A percentile compares a stretch with the other conserved stretches of the same genome.
Conservation (phyloP, 2,888 invertebrate genomes). For the Hecatera dysodea region DNA sequence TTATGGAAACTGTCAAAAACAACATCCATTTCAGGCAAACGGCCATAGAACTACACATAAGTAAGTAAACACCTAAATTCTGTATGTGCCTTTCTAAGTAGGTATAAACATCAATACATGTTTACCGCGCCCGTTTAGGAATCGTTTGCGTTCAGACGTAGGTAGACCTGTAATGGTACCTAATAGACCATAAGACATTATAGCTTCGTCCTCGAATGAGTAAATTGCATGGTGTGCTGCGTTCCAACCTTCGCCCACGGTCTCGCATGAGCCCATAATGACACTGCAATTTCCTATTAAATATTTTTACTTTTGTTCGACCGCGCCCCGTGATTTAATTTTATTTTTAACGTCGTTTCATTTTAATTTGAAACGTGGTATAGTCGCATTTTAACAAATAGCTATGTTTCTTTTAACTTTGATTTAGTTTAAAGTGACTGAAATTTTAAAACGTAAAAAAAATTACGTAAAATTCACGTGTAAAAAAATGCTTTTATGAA, state of each 20-base stretch:
- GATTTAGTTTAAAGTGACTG: neutral
- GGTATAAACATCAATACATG: neutral
- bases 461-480: no score
- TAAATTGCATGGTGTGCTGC: conserved; percentile 76
- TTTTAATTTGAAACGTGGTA: conserved; percentile 22
- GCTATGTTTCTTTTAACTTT: no score
- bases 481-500: neutral
- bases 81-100: conserved; percentile 4
- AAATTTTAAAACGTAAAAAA: no score
- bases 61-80: conserved; percentile 26
- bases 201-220: conserved; percentile 71
- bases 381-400: neutral
- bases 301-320: conserved; percentile 61
- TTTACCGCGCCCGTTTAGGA: conserved; percentile 37
- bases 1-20: conserved; percentile 8
- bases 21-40: neutral
- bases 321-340: conserved; percentile 28
- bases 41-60: neutral
- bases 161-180: conserved; percentile 59
- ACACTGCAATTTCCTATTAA: conserved; percentile 74
- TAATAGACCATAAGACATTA: conserved; percentile 74
- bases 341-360: conserved; percentile 1
- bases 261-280: conserved; percentile 67
- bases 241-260: conserved; percentile 71
- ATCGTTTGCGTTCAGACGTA: conserved; percentile 51